phyloP scores from a whole-genome alignment of 2,797 vertebrate species.

The Tauraco hartlaubi region DNA sequence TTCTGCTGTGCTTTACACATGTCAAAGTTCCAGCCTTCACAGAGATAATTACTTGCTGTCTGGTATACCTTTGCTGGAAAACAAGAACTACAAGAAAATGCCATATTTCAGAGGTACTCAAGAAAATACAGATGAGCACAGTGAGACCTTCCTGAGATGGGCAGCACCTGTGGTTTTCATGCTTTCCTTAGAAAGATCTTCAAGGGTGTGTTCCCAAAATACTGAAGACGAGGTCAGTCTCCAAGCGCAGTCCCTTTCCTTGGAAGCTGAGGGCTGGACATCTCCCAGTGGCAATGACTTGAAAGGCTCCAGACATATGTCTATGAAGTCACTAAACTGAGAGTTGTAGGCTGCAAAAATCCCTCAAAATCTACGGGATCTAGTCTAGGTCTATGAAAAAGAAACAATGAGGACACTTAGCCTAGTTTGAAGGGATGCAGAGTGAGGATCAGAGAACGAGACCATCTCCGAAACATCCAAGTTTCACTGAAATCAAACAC shows the following conservation, averaged over 20 bases:
- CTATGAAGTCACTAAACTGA: background rate
- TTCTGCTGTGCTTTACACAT: background rate
- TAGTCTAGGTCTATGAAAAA: background rate
- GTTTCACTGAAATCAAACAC: background rate
- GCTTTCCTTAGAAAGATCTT: background rate
- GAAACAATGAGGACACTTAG: rapidly evolving
- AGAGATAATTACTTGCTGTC: background rate
- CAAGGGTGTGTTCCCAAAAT: background rate
- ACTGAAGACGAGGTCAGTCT: background rate
- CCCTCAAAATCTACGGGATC: background rate
- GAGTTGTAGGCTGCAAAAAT: background rate
- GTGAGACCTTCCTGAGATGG: background rate
- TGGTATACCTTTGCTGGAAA: background rate
- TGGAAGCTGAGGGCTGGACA: background rate
- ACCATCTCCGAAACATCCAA: background rate
- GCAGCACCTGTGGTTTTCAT: background rate
- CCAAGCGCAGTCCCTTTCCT: background rate
- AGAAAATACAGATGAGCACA: background rate
- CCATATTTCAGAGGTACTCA: background rate
- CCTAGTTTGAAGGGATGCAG: background rate
- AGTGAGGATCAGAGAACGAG: background rate
- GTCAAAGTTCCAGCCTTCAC: background rate
- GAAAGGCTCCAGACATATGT: background rate
- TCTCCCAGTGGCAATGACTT: background rate
- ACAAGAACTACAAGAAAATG: background rate